Evolutionary conservation across 1,140 invertebrate species (phyloP).

Genomic region (Drosophila parabipectinata): DNA sequence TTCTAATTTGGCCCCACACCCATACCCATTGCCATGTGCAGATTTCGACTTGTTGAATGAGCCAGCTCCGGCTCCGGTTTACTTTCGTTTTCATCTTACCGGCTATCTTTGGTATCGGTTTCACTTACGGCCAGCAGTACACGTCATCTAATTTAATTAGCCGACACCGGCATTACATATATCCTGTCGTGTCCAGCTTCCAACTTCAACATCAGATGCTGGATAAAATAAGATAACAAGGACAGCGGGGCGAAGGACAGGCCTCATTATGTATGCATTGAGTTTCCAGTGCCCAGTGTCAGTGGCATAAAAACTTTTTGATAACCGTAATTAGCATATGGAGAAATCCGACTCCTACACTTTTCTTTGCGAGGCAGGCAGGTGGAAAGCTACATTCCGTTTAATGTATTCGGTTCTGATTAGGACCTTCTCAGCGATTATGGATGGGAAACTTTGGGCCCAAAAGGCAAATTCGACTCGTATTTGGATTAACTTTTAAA

Average conservation of each 20-base stretch:
- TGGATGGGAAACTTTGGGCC: not conserved
- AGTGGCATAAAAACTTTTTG: constrained; percentile 60
- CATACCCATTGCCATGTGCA: constrained; percentile 51
- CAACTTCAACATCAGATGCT: constrained; percentile 12
- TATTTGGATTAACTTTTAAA: no score
- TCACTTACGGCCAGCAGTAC: constrained; percentile 41
- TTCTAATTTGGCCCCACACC: constrained; percentile 62
- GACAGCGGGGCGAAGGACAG: constrained; percentile 5
- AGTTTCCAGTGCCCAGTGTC: constrained; percentile 44
- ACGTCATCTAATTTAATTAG: constrained; percentile 72
- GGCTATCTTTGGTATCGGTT: constrained; percentile 48
- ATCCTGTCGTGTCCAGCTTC: not conserved
- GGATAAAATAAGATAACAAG: not conserved
- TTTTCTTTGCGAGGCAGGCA: constrained; percentile 37
- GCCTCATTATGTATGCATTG: constrained; percentile 74
- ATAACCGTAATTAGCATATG: constrained; percentile 77
- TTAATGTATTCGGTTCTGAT: constrained; percentile 44
- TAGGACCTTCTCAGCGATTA: constrained; percentile 22
- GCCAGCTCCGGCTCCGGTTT: not conserved
- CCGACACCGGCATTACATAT: constrained; percentile 20
- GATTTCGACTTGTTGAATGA: constrained; percentile 76
- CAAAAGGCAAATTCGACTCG: no score
- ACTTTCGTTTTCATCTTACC: constrained; percentile 27
- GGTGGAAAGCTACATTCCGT: constrained; percentile 33
- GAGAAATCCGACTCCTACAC: constrained; percentile 51